phyloP scores from a whole-genome alignment of 2,888 invertebrate species.

The Brachyopa scutellaris region DNA sequence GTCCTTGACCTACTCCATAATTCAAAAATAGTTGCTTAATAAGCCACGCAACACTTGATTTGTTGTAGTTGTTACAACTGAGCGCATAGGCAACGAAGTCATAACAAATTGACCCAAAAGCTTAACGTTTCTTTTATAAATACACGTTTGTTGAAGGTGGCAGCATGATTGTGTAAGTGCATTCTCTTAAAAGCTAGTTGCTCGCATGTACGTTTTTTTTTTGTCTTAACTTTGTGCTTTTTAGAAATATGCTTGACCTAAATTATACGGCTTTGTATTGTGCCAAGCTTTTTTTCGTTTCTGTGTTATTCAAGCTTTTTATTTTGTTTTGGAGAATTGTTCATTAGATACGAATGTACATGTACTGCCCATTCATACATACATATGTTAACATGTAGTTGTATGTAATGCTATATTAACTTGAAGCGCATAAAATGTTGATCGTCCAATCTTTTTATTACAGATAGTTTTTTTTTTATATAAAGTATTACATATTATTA shows the following conservation, averaged over 20 bases:
- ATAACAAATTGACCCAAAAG: conserved; percentile 53
- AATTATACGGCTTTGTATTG: conserved; percentile 72
- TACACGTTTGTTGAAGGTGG: conserved; percentile 27
- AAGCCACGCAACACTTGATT: conserved; percentile 34
- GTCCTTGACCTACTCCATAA: conserved; percentile 82
- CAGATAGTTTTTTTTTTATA: too few relatives aligned
- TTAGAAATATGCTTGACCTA: conserved; percentile 82
- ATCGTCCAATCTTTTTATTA: not conserved
- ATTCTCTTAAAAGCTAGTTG: conserved; percentile 28
- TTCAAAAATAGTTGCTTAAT: conserved; percentile 65
- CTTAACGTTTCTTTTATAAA: conserved; percentile 32
- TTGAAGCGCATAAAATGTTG: conserved; percentile 3
- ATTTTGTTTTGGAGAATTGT: not conserved
- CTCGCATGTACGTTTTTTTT: conserved; percentile 20
- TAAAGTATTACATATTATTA: too few relatives aligned
- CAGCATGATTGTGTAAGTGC: conserved; percentile 39
- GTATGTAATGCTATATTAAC: too few relatives aligned
- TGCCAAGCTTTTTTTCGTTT: conserved; percentile 35
- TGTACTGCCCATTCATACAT: too few relatives aligned
- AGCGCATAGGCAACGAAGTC: conserved; percentile 18
- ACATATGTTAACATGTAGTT: too few relatives aligned
- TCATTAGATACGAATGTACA: not conserved
- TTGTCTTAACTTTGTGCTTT: conserved; percentile 75
- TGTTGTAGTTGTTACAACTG: conserved; percentile 12
- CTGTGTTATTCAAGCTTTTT: conserved; percentile 22